phyloP scores from a whole-genome alignment of 1,140 invertebrate species.

The Pseudomyrmex gracilis region DNA sequence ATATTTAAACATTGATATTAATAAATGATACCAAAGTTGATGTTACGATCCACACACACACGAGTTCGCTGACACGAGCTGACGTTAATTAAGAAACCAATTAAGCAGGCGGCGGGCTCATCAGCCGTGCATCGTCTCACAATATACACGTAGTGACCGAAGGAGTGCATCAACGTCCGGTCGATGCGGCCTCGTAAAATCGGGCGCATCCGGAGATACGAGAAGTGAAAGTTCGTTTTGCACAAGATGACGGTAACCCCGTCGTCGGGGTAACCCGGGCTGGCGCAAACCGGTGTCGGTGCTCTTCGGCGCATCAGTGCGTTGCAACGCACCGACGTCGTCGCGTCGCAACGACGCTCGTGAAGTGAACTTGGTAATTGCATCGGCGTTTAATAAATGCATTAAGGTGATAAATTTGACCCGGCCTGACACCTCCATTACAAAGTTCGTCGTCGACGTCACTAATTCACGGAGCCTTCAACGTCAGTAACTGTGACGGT shows the following conservation, averaged over 20 bases:
- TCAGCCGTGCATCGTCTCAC: constrained; percentile 2
- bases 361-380: not conserved
- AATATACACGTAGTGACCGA: constrained; percentile 29
- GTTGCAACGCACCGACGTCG: constrained; percentile 27
- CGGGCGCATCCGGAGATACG: constrained; percentile 74
- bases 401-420: constrained; percentile 32
- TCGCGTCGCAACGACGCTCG: constrained; percentile 52
- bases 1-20: constrained; percentile 19
- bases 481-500: constrained; percentile 62
- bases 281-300: constrained; percentile 58
- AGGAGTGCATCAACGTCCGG: constrained; percentile 46
- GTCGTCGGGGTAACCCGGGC: constrained; percentile 58
- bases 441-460: constrained; percentile 39
- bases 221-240: constrained; percentile 80
- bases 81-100: constrained; percentile 26
- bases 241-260: constrained; percentile 67
- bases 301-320: constrained; percentile 29
- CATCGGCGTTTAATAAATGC: constrained; percentile 9
- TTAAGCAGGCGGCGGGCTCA: not conserved
- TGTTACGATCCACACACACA: not conserved
- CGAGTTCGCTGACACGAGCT: not conserved
- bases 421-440: not conserved
- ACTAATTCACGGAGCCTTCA: constrained; percentile 61
- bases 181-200: constrained; percentile 45
- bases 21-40: not conserved